These are phyloP conservation scores for Drosophila pullipes DNA, from an alignment of 2,888 invertebrate genomes.

Conservation along the genomic window DNA sequence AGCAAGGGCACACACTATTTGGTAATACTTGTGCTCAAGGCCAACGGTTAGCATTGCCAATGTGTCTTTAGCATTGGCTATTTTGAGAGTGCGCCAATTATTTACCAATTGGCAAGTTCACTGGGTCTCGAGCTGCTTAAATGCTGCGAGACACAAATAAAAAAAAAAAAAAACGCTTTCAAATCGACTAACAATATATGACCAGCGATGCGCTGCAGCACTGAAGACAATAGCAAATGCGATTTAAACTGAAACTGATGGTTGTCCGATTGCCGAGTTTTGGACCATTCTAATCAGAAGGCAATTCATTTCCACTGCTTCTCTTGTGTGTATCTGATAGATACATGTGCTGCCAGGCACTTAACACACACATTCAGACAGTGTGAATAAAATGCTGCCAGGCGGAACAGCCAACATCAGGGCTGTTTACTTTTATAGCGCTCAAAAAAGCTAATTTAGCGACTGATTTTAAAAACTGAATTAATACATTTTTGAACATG, in stretches of 20 bases:
- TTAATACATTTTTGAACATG: neutral
- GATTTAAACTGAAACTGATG: neutral
- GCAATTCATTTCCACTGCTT: slow-evolving; percentile 22
- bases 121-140: slow-evolving; percentile 13
- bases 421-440: neutral
- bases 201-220: slow-evolving; percentile 17
- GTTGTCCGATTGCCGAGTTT: slow-evolving; percentile 6
- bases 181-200: slow-evolving; percentile 17
- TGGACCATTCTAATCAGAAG: slow-evolving; percentile 19
- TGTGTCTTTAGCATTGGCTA: slow-evolving; percentile 53
- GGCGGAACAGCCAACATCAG: slow-evolving; percentile 55
- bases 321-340: slow-evolving; percentile 56
- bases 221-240: slow-evolving; percentile 2
- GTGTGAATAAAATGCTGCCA: slow-evolving; percentile 52
- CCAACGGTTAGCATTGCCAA: slow-evolving; percentile 20
- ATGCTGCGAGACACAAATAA: slow-evolving; percentile 14
- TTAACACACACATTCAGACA: slow-evolving; percentile 15
- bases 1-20: slow-evolving; percentile 64
- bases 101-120: slow-evolving; percentile 31
- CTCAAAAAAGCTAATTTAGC: neutral
- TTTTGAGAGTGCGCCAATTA: slow-evolving; percentile 31
- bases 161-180: slow-evolving; percentile 12
- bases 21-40: slow-evolving; percentile 43
- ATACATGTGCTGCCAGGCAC: slow-evolving; percentile 51
- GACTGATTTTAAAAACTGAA: neutral